Evolutionary conservation across 2,888 invertebrate species (phyloP).

Genomic region (Folsomia candida): DNA sequence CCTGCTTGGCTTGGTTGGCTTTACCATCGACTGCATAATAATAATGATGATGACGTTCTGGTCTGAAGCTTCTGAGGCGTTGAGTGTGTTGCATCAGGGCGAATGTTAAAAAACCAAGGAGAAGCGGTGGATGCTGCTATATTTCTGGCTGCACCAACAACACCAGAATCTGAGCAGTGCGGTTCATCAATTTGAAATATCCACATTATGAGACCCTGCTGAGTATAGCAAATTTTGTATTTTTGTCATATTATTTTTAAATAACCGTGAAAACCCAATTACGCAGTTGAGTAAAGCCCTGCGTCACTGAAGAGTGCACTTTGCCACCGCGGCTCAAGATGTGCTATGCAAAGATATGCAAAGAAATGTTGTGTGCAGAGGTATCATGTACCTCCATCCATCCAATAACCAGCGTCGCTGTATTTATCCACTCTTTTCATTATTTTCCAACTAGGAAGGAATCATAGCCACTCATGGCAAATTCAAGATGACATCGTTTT

Average conservation of each 20-base stretch:
- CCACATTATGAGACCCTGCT: background rate
- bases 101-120: slow-evolving; percentile 14
- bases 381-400: no score
- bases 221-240: slow-evolving; percentile 4
- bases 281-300: slow-evolving; percentile 13
- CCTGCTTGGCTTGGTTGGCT: background rate
- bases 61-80: slow-evolving; percentile 15
- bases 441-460: slow-evolving; percentile 46
- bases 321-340: no score
- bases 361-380: no score
- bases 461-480: slow-evolving; percentile 36
- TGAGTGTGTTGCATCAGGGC: slow-evolving; percentile 8
- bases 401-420: background rate
- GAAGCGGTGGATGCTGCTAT: background rate
- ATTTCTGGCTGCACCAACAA: no score
- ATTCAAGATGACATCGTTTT: slow-evolving; percentile 50
- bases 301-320: background rate
- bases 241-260: slow-evolving; percentile 19
- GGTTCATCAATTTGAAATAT: background rate
- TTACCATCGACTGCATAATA: slow-evolving; percentile 14
- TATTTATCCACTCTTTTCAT: slow-evolving; percentile 2
- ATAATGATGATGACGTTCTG: slow-evolving; percentile 13
- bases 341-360: background rate
- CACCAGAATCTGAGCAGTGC: no score
- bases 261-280: slow-evolving; percentile 20